These are phyloP conservation scores for Amiota mariae DNA, from an alignment of 2,888 invertebrate genomes.

Conservation along the genomic window DNA sequence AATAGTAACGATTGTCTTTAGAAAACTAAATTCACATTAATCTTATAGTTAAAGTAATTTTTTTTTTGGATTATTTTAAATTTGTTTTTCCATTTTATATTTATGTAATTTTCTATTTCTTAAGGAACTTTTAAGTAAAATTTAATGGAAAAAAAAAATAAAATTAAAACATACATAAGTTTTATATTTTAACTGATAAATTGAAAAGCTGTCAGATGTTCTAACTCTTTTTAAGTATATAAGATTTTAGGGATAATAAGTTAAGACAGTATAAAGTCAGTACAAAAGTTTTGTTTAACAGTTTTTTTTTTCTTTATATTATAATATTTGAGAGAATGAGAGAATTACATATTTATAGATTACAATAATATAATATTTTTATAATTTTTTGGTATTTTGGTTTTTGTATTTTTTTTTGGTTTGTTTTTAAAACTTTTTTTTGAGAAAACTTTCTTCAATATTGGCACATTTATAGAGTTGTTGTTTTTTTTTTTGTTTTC, in stretches of 20 bases:
- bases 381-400: not conserved
- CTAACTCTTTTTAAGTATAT: slow-evolving; percentile 25
- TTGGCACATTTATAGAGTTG: not conserved
- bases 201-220: slow-evolving; percentile 38
- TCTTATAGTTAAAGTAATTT: slow-evolving; percentile 42
- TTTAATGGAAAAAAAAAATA: slow-evolving; percentile 28
- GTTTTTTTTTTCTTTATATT: not conserved
- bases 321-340: not conserved
- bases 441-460: not conserved
- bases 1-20: slow-evolving; percentile 69
- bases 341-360: not conserved
- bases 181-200: not conserved
- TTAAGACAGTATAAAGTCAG: slow-evolving; percentile 14
- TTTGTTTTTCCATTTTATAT: slow-evolving; percentile 24
- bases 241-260: slow-evolving; percentile 12
- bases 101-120: slow-evolving; percentile 31
- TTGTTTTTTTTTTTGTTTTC: slow-evolving; percentile 3
- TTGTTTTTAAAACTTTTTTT: slow-evolving; percentile 1
- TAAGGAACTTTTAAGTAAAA: slow-evolving; percentile 56
- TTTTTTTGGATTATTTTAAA: too few relatives aligned
- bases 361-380: slow-evolving; percentile 12
- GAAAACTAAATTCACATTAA: slow-evolving; percentile 62
- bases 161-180: slow-evolving; percentile 31
- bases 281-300: slow-evolving; percentile 18
- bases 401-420: not conserved